phyloP scores from a whole-genome alignment of 2,797 vertebrate genomes.

The Euphonia xanthogaster region DNA sequence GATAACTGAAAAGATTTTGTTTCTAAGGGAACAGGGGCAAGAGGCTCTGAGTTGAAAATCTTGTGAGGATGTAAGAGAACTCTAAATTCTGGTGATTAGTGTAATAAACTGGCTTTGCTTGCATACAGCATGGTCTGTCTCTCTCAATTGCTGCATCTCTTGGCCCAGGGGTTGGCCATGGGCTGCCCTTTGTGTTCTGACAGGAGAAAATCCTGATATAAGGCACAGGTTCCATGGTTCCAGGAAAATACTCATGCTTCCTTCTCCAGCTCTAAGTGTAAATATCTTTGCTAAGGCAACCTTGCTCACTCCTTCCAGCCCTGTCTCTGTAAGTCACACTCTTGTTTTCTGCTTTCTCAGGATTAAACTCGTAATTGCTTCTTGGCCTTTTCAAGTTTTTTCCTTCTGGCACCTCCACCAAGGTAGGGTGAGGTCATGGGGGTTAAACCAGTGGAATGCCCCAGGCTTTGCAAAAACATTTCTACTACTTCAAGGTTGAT shows the following conservation, averaged over 20 bases:
- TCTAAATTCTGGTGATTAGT: background rate
- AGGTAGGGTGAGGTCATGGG: background rate
- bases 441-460: background rate
- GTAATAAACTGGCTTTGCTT: background rate
- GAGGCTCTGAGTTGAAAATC: background rate
- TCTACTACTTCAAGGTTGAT: background rate
- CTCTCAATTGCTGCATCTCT: background rate
- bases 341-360: background rate
- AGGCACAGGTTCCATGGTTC: background rate
- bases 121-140: background rate
- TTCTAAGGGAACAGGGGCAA: background rate
- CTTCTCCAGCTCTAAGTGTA: background rate
- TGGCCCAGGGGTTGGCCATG: background rate
- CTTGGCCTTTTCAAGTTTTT: background rate
- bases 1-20: background rate
- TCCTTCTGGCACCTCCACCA: background rate
- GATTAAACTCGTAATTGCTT: background rate
- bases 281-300: background rate
- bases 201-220: background rate
- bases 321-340: background rate
- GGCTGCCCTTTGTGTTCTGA: background rate
- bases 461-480: background rate
- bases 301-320: background rate
- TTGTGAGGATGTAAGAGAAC: background rate
- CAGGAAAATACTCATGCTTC: accelerated